Evolutionary conservation across 2,113 vertebrate genomes (phyloP).

Genomic region (Ageneiosus marmoratus): DNA sequence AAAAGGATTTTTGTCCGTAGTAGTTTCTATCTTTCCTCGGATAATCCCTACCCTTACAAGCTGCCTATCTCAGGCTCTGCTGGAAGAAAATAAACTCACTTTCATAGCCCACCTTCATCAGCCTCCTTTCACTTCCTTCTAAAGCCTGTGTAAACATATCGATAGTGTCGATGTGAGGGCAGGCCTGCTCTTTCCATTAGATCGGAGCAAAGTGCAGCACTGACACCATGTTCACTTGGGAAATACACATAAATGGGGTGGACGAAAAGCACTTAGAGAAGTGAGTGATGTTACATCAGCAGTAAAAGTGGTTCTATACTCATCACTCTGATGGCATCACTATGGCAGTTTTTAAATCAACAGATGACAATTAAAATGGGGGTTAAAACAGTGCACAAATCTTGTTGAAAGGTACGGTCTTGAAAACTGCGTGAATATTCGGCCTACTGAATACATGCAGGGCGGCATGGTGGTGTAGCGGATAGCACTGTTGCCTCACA

Average conservation of each 20-base stretch:
- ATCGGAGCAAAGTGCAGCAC: constrained; percentile 70
- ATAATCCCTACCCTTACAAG: constrained; percentile 31
- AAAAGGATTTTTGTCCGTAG: constrained; percentile 15
- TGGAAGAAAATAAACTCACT: constrained; percentile 54
- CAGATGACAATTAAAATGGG: not conserved
- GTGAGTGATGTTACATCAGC: not conserved
- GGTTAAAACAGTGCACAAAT: not conserved
- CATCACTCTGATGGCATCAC: not conserved
- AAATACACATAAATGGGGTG: constrained; percentile 21
- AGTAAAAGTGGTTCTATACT: not conserved
- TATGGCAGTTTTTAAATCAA: not conserved
- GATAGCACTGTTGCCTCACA: no score
- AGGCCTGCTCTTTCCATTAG: constrained; percentile 64
- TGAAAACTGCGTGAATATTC: not conserved
- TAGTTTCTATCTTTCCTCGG: not conserved
- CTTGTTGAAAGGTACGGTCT: not conserved
- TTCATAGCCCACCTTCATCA: constrained; percentile 66
- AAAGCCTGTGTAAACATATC: constrained; percentile 72
- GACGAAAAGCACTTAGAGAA: not conserved
- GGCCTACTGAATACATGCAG: not conserved
- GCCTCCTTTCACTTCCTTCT: constrained; percentile 32
- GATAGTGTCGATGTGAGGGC: constrained; percentile 71
- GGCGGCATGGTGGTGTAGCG: no score
- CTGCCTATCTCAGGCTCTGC: constrained; percentile 25
- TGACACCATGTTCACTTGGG: constrained; percentile 34